Evolutionary conservation across 2,797 vertebrate genomes (phyloP).

Genomic region (Enteromius fasciolatus): DNA sequence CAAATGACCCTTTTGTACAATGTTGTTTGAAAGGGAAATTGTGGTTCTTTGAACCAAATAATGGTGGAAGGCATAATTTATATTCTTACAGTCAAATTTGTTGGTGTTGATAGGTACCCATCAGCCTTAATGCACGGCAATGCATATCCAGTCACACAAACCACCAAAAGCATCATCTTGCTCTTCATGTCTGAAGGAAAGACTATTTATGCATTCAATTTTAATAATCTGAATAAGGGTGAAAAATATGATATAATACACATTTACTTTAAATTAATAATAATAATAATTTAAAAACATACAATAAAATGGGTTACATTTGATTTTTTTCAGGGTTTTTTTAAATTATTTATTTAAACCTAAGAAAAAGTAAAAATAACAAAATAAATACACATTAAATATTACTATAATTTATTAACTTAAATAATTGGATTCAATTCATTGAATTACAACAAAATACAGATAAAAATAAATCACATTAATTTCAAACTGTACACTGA

Average conservation of each 20-base stretch:
- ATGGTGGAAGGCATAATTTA: background rate
- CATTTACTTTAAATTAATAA: background rate
- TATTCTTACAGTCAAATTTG: background rate
- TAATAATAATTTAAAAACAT: background rate
- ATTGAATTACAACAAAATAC: no score
- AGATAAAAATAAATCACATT: no score
- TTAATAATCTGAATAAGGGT: background rate
- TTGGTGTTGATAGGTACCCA: background rate
- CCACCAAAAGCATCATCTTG: slow-evolving; percentile 6
- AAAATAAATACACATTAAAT: no score
- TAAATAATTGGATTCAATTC: no score
- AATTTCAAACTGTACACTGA: no score
- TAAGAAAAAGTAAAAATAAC: no score
- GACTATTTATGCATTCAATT: background rate
- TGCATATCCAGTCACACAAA: background rate
- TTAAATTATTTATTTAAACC: no score
- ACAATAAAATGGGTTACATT: background rate
- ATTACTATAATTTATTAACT: no score
- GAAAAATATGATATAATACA: background rate
- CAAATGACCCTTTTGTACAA: background rate
- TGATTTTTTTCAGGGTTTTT: no score
- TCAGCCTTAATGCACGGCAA: background rate
- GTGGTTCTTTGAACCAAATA: background rate
- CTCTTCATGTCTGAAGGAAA: slow-evolving; percentile 12
- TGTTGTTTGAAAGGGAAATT: background rate